Base-by-base conservation (phyloP, 1,140 invertebrate species). In the Cataglyphis hispanica region DNA sequence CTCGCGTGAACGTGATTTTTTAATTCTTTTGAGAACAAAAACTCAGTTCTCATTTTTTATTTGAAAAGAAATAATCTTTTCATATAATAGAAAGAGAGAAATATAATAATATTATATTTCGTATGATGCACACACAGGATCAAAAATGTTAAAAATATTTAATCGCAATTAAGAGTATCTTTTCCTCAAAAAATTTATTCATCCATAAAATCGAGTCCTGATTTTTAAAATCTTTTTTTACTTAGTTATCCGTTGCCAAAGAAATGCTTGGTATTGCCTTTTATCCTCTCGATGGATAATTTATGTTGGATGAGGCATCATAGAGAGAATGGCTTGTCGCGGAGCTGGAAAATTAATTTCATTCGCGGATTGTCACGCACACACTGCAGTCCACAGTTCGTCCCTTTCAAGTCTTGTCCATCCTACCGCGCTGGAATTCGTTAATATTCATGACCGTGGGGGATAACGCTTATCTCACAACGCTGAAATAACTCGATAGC, bases 401-500 rank as follows among this genome's bases (percentile, higher is more conserved):
- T 90, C 89, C 87, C 86, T 92, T 92, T 91, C 90, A 90, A 87
- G 86, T 90, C 89, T 91, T 91, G 86, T 91, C 86, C 84, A 83
- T 84, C 88, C 85, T 70, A 90, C 84, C 76, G 83, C 72, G 87
- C 84, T 22, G 86, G 84, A 87, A 89, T 90, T 89, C 92, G 90
- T 94, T 93, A 94, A 94, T 94, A 93, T 94, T 94, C 92, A 94
- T 94, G 91, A 91, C 90, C 85, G 86, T 87, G 76, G 69, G 80
- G 92, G 87, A 93, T 94, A 93, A 93, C 90, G 93, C 92, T 94
- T 93, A 93, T 93, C 92, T 93, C 89, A 86, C 50, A 74, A 58
- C 91, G 89, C 91, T 93, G 91, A 93, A 94, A 93, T 93, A 93
- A 93, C 91, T 94, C 91, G 92, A 92, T 94, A 93, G 91, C 91